Base-by-base conservation (phyloP, 2,113 vertebrate genomes). In the Haemorhous mexicanus region DNA sequence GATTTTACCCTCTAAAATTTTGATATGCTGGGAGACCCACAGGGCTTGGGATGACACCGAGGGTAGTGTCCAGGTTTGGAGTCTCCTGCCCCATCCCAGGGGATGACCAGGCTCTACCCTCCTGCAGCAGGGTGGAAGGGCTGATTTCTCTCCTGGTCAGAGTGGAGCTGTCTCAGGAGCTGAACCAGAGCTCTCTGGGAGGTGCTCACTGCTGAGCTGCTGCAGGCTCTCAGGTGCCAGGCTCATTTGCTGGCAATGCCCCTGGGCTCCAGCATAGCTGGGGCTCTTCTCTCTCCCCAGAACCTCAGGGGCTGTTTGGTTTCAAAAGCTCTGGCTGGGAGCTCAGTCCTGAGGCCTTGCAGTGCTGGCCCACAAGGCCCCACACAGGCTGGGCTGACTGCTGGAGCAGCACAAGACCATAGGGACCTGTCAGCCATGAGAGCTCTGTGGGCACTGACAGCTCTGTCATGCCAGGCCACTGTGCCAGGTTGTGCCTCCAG, bases 141-240 rank as follows among this genome's bases (percentile, higher is more conserved):
- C 46, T 72, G 47, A 52, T 61, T 68, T 66, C 13, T 87, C 26
- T 41, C 17, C 27, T 4, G 2, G 23, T 24, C 2, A 2, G 79
- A 97, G 97, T 13, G 6, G 28, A 70, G 17, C 19, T 95, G 24
- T n/a, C 62, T 41, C 28, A 5, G 13, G 91, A 72, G 73, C 59
- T 96, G 35, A 6, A 23, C 9, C 89, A 77, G 96, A 94, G 67
- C n/a, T 8, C 75, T 96, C 49, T 93, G 87, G 0, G 46, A 95
- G 13, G 10, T 7, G 3, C 41, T 76, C 2, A 2, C 84, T 18
- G 55, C 39, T 1, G 6, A 93, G 68, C 85, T 93, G 32, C 0
- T 72, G 28, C 56, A 39, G 43, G 19, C 39, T 78, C 23, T 47
- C 0, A 2, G 7, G 27, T 49, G 32, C 49, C 26, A 78, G 56